phyloP scores from a whole-genome alignment of 2,888 invertebrate genomes.

The Parnassius orleans region DNA sequence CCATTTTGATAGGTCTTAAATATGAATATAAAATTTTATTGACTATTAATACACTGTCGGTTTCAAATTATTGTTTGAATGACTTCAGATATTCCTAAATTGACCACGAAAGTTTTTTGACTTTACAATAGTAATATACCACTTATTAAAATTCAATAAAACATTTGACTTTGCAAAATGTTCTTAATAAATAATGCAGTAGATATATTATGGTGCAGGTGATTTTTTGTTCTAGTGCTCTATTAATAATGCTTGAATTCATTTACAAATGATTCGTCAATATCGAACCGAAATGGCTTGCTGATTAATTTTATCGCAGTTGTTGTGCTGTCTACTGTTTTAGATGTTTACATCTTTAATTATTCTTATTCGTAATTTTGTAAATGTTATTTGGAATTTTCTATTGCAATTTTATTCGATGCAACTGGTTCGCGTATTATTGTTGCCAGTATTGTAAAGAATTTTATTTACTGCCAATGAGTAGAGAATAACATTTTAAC shows the following conservation, averaged over 20 bases:
- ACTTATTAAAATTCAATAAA: conserved; percentile 13
- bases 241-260: conserved; percentile 5
- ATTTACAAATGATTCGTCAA: conserved; percentile 7
- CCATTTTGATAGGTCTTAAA: conserved; percentile 10
- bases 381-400: conserved; percentile 37
- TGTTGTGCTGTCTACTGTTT: conserved; percentile 57
- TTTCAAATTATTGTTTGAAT: conserved; percentile 10
- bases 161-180: conserved; percentile 11
- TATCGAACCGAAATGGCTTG: conserved; percentile 23
- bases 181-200: conserved; percentile 9
- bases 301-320: conserved; percentile 39
- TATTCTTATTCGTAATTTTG: conserved; percentile 40
- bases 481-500: conserved; percentile 52
- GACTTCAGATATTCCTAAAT: conserved; percentile 22
- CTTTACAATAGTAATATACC: conserved; percentile 26
- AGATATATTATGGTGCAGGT: neutral
- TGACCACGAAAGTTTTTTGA: conserved; percentile 27
- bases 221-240: conserved; percentile 14
- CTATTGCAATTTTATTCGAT: conserved; percentile 29
- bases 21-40: conserved; percentile 7
- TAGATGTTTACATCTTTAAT: conserved; percentile 67
- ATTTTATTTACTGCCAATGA: conserved; percentile 58
- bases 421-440: conserved; percentile 27
- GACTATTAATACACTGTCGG: conserved; percentile 10
- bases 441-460: conserved; percentile 57